A percentile compares a stretch with the other conserved stretches of the same genome.
Evolutionary conservation across 2,888 invertebrate species (phyloP).

Genomic region (Ganaspis brasiliensis): DNA sequence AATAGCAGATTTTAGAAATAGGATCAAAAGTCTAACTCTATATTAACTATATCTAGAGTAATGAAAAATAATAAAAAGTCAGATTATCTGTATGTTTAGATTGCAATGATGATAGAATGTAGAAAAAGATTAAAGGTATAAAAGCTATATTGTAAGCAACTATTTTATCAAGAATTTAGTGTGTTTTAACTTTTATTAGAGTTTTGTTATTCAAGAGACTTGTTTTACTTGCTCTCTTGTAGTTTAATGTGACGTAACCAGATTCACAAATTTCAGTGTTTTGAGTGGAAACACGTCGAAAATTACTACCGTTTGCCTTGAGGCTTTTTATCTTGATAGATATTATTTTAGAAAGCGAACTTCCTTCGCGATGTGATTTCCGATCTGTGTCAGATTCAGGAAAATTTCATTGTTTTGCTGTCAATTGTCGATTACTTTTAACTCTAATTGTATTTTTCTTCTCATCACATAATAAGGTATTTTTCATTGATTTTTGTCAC

Average conservation of each 20-base stretch:
- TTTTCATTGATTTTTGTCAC: neutral
- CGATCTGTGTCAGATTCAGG: neutral
- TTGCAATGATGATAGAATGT: too few relatives aligned
- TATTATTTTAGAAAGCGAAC: constrained; percentile 14
- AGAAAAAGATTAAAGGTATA: too few relatives aligned
- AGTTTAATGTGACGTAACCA: constrained; percentile 11
- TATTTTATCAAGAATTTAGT: neutral
- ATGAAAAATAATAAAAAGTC: neutral
- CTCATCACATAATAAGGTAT: too few relatives aligned
- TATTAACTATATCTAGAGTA: neutral
- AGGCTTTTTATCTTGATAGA: constrained; percentile 3
- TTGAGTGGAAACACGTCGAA: neutral
- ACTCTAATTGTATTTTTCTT: neutral
- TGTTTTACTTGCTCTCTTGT: neutral
- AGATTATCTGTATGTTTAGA: too few relatives aligned
- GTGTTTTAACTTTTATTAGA: neutral
- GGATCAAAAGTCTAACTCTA: neutral
- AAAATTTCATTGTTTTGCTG: neutral
- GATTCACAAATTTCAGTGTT: neutral
- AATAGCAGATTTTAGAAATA: too few relatives aligned
- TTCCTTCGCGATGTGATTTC: neutral
- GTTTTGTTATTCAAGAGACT: too few relatives aligned
- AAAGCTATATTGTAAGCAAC: too few relatives aligned
- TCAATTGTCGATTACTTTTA: neutral
- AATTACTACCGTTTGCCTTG: constrained; percentile 7